Percentiles rank a stretch among this genome's conserved stretches.
These are phyloP conservation scores for Polydrusus pterygomalis DNA, from an alignment of 2,888 invertebrate species.

Conservation along the genomic window DNA sequence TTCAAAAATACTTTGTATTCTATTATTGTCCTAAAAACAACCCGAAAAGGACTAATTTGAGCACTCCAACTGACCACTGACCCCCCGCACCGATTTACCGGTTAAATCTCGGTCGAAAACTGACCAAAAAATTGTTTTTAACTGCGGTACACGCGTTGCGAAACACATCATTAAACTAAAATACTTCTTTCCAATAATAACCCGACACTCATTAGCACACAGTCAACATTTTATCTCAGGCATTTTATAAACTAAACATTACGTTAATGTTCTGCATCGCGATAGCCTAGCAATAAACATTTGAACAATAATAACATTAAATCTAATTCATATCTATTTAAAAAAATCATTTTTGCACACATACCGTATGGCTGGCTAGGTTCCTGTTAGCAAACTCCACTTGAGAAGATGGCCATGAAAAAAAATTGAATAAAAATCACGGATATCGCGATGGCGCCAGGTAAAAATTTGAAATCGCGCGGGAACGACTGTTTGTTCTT, in stretches of 20 bases:
- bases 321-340: slow-evolving; percentile 16
- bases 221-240: slow-evolving; percentile 39
- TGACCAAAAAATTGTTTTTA: slow-evolving; percentile 18
- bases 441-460: slow-evolving; percentile 25
- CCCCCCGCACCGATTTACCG: slow-evolving; percentile 26
- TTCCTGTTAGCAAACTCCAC: slow-evolving; percentile 26
- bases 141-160: slow-evolving; percentile 19
- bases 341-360: slow-evolving; percentile 23
- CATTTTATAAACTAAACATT: slow-evolving; percentile 39
- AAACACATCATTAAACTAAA: slow-evolving; percentile 37
- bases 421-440: slow-evolving; percentile 18
- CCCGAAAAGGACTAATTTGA: not conserved
- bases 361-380: slow-evolving; percentile 16
- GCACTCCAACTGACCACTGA: not conserved
- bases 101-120: slow-evolving; percentile 25
- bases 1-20: not conserved
- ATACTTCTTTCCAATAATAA: slow-evolving; percentile 45
- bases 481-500: slow-evolving; percentile 17
- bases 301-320: slow-evolving; percentile 26
- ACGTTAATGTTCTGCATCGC: slow-evolving; percentile 30
- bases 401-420: slow-evolving; percentile 17
- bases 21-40: no score
- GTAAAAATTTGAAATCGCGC: slow-evolving; percentile 27
- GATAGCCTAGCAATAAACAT: slow-evolving; percentile 31
- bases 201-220: slow-evolving; percentile 32